Evolutionary conservation across 2,888 invertebrate species (phyloP), one percentile per base, ranked within the genome.

Genomic region (Orthosia cruda): DNA sequence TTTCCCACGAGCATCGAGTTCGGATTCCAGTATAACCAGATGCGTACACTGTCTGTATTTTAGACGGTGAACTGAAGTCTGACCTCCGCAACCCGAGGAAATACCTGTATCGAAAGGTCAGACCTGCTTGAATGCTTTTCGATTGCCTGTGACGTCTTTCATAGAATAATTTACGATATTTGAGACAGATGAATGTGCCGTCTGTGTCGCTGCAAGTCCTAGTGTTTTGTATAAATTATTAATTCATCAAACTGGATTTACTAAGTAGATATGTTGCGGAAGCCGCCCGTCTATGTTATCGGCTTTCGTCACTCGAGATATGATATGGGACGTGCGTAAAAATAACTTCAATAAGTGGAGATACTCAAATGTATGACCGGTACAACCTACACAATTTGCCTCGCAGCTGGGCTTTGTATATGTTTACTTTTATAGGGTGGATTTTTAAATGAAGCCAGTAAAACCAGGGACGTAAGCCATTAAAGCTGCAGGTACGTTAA

Each of bases 61-160:
- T 73, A 80, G 74, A 73, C 57, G 64, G 59, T 52, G 64, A 74
- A 65, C 74, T 80, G 81, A 64, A 65, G 50, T 52, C 61, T 80
- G 84, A 81, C 81, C 81, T 80, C 54, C 16, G 65, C 59, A 73
- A 45, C 67, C 68, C 55, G 50, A 59, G 26, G 65, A 74, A 69
- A 81, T 74, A 65, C 80, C 65, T 49, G 65, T 61, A 67, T 75
- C 58, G 67, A 81, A 81, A 85, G 80, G 81, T 85, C 67, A 81
- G 54, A 47, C 55, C n/a, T 63, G 61, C 50, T 81, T 81, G 72
- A 80, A 61, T 73, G 84, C 66, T 47, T 67, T 71, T 78, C 79
- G 58, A 79, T 58, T 65, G 45, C 67, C 32, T 65, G 52, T 72
- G 84, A 72, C 72, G 45, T 80, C 80, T 80, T 84, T 84, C 80